Evolutionary conservation across 2,797 vertebrate genomes (phyloP).

Genomic region (Sebastes cheni): DNA sequence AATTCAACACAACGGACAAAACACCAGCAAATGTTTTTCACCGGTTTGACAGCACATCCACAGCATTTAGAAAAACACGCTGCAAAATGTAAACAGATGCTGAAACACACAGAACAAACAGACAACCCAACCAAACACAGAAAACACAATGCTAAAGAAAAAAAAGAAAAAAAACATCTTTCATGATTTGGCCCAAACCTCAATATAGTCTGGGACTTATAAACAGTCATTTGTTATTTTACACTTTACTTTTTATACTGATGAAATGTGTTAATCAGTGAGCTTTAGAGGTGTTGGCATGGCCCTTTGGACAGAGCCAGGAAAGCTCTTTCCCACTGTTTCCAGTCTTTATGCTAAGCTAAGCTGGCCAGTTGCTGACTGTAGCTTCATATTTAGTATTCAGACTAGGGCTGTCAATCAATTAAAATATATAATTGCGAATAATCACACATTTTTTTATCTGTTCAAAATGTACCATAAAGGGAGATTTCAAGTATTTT

Average conservation of each 20-base stretch:
- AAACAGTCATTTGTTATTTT: neutral
- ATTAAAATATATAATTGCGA: too few species aligned
- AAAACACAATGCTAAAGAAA: neutral
- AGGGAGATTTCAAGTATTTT: too few species aligned
- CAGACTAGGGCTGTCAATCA: neutral
- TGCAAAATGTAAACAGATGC: neutral
- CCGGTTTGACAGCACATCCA: neutral
- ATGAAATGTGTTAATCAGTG: too few species aligned
- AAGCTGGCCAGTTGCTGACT: neutral
- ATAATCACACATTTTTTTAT: too few species aligned
- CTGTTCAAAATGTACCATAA: too few species aligned
- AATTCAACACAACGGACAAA: neutral
- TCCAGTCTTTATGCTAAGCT: neutral
- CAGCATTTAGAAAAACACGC: neutral
- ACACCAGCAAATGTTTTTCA: neutral
- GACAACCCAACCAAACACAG: neutral
- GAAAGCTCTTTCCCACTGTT: neutral
- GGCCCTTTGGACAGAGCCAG: neutral
- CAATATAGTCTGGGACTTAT: neutral
- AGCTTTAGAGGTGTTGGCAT: neutral
- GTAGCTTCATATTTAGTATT: neutral
- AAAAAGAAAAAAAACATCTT: neutral
- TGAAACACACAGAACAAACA: neutral
- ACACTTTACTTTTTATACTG: neutral
- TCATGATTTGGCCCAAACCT: neutral